A percentile compares a stretch with the other conserved stretches of the same genome.
Conservation (phyloP, 2,113 vertebrate genomes). For the Elgaria multicarinata region DNA sequence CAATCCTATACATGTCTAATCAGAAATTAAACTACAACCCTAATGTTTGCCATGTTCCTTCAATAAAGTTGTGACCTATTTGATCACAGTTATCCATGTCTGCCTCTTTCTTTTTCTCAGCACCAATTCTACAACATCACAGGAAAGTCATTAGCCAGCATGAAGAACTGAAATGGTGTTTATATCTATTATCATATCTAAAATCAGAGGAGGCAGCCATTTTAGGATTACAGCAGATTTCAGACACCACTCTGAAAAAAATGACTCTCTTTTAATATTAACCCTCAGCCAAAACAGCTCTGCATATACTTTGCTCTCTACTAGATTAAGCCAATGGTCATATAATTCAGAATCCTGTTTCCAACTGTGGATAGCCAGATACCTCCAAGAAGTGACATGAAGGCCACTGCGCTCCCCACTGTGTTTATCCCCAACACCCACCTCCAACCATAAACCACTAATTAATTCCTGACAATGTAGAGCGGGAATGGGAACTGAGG, state of each 20-base stretch:
- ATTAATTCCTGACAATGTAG: neutral
- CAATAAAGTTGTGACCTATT: neutral
- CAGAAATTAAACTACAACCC: neutral
- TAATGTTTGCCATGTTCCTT: neutral
- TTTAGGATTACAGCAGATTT: neutral
- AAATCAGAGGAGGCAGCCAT: neutral
- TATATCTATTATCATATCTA: neutral
- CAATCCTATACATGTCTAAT: neutral
- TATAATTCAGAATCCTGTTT: neutral
- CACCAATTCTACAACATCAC: neutral
- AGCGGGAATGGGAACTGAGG: neutral
- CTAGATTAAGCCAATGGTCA: neutral
- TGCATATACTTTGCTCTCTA: neutral
- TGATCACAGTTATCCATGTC: neutral
- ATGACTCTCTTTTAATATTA: neutral
- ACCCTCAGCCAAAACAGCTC: neutral
- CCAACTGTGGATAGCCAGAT: neutral
- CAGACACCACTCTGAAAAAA: neutral
- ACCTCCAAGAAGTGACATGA: neutral
- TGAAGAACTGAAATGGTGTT: neutral
- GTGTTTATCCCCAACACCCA: neutral
- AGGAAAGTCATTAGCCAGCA: neutral
- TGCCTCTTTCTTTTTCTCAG: neutral
- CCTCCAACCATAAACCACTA: neutral
- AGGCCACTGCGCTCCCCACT: neutral